Conservation (phyloP, 2,797 vertebrate genomes). For the Pseudochromis fuscus region DNA sequence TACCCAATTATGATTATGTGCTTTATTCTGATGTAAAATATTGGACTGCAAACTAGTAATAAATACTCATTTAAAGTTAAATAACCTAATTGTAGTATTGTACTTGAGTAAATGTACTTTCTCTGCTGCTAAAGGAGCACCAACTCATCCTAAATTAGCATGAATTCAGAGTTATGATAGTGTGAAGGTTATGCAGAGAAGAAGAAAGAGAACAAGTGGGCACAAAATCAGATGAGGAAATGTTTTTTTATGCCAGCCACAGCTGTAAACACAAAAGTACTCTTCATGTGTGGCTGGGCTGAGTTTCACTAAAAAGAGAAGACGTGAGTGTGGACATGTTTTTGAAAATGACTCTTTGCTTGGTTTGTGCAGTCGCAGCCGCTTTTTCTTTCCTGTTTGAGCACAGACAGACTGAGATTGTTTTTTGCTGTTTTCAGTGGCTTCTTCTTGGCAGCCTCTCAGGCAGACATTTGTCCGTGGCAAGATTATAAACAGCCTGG, state of each 20-base stretch:
- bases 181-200: background rate
- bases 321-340: background rate
- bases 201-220: too few relatives aligned
- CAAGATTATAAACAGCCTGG: background rate
- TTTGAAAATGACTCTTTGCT: background rate
- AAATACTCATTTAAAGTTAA: too few relatives aligned
- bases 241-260: background rate
- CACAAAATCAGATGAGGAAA: too few relatives aligned
- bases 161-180: background rate
- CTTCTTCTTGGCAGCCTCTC: slow-evolving; percentile 14
- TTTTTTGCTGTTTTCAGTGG: background rate
- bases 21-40: too few relatives aligned
- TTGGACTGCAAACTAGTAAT: too few relatives aligned
- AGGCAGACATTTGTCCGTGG: slow-evolving; percentile 9
- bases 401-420: background rate
- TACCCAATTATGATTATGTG: too few relatives aligned
- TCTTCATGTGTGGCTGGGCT: background rate
- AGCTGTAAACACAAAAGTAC: background rate
- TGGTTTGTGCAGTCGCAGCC: slow-evolving; percentile 1
- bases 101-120: too few relatives aligned
- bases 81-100: too few relatives aligned
- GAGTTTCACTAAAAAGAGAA: background rate
- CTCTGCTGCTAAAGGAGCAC: too few relatives aligned
- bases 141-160: too few relatives aligned
- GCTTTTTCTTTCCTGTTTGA: background rate